Evolutionary conservation across 1,140 invertebrate genomes (phyloP), one percentile per base, ranked within the genome.

Genomic region (Limonius californicus): DNA sequence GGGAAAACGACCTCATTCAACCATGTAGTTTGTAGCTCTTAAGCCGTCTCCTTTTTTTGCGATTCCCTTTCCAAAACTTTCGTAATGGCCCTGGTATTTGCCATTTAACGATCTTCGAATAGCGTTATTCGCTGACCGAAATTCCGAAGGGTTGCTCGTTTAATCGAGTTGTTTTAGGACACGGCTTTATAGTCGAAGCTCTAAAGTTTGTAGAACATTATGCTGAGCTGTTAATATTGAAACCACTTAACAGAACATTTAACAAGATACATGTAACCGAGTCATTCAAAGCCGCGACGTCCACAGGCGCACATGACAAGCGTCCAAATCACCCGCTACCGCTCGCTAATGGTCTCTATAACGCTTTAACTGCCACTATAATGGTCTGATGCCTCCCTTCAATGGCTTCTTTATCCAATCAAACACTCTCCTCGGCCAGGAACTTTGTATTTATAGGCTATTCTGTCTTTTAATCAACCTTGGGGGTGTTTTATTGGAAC

Each of bases 401-500:
- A 70, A 68, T 70, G 64, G 68, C 67, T 66, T 66, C 66, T 70
- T 70, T 68, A 70, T 70, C 67, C 68, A 70, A 70, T 70, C 68
- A 68, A 61, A 54, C 50, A 61, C 58, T 56, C 60, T 50, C 43
- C 43, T 20, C 56, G 57, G 32, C 54, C 62, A 50, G 45, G 54
- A 27, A 50, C 45, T 50, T 50, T 50, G 16, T 50, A 50, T 66
- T 66, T 66, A 66, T 63, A 54, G 57, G 45, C 61, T 45, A 39
- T 54, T 42, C 58, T 59, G 54, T 39, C 45, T 56, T 65, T 62
- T 62, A 65, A 65, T 62, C 54, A 45, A 45, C 39, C 20, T 23
- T 55, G 59, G 54, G 11, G 50, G 15, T 59, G 16, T 30, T n/a
- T 59, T 50, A 50, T 50, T 19, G 20, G 45, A 50, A 50, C 20